These are phyloP conservation scores for Sycon ciliatum DNA, from an alignment of 37 sponge, comb jelly and placozoan genomes.

Conservation along the genomic window DNA sequence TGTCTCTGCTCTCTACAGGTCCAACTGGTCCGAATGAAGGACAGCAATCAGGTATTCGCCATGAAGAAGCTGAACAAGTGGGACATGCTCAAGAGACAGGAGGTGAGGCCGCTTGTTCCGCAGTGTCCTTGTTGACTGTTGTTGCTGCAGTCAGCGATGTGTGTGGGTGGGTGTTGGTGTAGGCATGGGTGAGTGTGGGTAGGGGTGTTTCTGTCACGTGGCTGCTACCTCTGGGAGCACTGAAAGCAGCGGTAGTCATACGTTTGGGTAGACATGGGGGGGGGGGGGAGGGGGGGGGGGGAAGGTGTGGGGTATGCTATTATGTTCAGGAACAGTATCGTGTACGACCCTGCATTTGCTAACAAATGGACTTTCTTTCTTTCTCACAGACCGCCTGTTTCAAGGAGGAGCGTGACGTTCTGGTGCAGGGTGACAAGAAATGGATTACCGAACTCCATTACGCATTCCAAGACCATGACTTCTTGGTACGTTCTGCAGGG, in stretches of 20 bases:
- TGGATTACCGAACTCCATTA: conserved; percentile 85
- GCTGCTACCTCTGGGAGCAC: too few relatives aligned
- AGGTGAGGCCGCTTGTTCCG: conserved; percentile 30
- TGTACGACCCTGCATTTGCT: background rate
- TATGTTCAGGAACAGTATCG: background rate
- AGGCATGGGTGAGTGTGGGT: background rate
- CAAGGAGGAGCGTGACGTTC: conserved; percentile 92
- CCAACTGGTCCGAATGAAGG: conserved; percentile 68
- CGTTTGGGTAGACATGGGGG: too few relatives aligned
- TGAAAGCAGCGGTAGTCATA: too few relatives aligned
- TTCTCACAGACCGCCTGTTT: conserved; percentile 65
- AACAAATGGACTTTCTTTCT: background rate
- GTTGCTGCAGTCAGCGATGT: background rate
- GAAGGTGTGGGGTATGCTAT: background rate
- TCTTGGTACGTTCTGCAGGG: too few relatives aligned
- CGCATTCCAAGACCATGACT: conserved; percentile 64
- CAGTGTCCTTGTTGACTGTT: conserved; percentile 13
- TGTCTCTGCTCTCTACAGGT: conserved; percentile 38
- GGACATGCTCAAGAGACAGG: conserved; percentile 74
- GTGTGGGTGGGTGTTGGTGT: background rate
- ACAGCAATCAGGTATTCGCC: conserved; percentile 69
- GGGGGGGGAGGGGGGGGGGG: too few relatives aligned
- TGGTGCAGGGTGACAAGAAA: conserved; percentile 73
- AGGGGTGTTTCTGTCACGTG: background rate
- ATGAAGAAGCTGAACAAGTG: conserved; percentile 92